A percentile compares a stretch with the other conserved stretches of the same genome.
These are phyloP conservation scores for Lycopodina hypogea DNA, from an alignment of 37 sponge, comb jelly and placozoan genomes.

Conservation along the genomic window DNA sequence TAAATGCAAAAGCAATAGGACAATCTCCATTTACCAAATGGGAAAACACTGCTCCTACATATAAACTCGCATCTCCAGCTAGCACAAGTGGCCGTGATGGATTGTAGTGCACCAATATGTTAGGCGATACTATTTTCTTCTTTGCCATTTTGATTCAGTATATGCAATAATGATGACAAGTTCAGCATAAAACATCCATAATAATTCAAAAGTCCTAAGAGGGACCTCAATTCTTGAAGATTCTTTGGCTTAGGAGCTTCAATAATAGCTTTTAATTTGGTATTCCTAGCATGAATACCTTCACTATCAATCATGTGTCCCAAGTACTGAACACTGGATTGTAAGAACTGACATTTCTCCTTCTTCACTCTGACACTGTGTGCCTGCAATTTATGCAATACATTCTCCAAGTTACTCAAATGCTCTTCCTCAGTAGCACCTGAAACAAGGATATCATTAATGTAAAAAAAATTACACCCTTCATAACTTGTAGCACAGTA, in stretches of 20 bases:
- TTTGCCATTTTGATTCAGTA: constrained; percentile 23
- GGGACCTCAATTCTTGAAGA: constrained; percentile 14
- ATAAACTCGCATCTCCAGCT: constrained; percentile 28
- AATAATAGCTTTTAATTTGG: too few species aligned
- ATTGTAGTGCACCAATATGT: too few species aligned
- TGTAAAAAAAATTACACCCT: not conserved
- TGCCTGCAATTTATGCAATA: constrained; percentile 6
- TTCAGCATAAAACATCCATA: not conserved
- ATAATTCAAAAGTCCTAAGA: too few species aligned
- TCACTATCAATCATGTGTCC: constrained; percentile 47
- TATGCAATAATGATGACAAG: constrained; percentile 19
- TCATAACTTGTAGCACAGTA: constrained; percentile 44
- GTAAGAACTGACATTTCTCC: constrained; percentile 27
- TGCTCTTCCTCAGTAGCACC: too few species aligned
- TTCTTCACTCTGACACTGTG: constrained; percentile 31
- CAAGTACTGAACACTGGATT: constrained; percentile 18
- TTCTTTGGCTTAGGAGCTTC: constrained; percentile 24
- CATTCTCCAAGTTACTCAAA: too few species aligned
- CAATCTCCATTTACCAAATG: constrained; percentile 36
- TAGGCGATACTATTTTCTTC: constrained; percentile 3
- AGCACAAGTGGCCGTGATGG: not conserved
- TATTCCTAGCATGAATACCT: constrained; percentile 17
- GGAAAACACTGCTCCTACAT: too few species aligned
- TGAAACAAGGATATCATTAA: not conserved
- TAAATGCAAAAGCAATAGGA: constrained; percentile 42